Evolutionary conservation across 2,113 vertebrate genomes (phyloP).

Genomic region (Vulpes lagopus): DNA sequence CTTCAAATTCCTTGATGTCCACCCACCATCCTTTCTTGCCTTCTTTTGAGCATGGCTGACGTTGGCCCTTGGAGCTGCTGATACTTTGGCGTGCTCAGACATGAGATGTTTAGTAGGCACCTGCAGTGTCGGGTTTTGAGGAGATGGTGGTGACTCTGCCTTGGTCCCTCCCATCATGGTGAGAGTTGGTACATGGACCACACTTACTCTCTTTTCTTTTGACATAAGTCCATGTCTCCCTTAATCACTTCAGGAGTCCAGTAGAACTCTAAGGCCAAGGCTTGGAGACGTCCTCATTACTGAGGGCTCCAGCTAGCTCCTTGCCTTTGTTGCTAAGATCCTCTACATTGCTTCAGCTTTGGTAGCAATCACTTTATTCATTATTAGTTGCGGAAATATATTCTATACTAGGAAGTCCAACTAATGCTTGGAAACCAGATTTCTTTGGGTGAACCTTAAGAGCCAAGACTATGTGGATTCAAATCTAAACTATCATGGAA

Average conservation of each 20-base stretch:
- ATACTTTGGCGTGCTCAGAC: neutral
- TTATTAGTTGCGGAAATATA: neutral
- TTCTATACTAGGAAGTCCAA: neutral
- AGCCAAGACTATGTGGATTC: neutral
- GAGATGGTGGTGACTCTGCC: rapidly evolving
- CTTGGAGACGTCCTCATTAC: neutral
- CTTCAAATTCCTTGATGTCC: neutral
- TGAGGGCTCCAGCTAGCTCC: rapidly evolving
- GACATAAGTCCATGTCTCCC: neutral
- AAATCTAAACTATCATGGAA: neutral
- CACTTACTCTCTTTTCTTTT: neutral
- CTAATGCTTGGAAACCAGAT: neutral
- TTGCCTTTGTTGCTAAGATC: neutral
- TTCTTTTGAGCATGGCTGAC: neutral
- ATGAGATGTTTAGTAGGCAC: neutral
- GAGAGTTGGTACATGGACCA: rapidly evolving
- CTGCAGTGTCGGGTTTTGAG: rapidly evolving
- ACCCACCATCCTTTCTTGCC: neutral
- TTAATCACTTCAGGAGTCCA: neutral
- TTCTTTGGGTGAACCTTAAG: neutral
- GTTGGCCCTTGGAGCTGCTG: neutral
- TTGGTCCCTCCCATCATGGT: rapidly evolving
- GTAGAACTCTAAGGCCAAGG: neutral
- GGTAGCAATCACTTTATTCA: neutral
- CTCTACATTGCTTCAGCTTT: neutral